Evolutionary conservation across 2,888 invertebrate genomes (phyloP).

Genomic region (Lycaena phlaeas): DNA sequence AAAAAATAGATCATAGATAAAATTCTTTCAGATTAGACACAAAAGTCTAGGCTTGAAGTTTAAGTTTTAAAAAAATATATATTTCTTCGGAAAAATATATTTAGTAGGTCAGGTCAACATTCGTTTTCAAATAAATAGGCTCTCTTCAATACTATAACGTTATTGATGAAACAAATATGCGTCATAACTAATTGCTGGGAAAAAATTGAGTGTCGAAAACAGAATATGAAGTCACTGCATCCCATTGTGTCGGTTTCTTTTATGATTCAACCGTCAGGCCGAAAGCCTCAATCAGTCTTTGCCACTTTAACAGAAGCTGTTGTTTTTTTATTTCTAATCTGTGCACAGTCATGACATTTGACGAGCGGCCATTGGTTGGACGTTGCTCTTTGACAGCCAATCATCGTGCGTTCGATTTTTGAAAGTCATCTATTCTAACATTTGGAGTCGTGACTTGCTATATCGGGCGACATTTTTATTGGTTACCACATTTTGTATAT

Average conservation of each 20-base stretch:
- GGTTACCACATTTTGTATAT: constrained; percentile 19
- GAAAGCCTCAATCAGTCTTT: constrained; percentile 16
- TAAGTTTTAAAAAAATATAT: too few species aligned
- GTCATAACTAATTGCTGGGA: constrained; percentile 8
- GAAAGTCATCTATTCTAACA: constrained; percentile 68
- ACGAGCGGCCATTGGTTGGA: constrained; percentile 65
- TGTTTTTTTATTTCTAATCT: constrained; percentile 48
- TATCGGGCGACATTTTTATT: constrained; percentile 24
- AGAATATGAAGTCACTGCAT: constrained; percentile 7
- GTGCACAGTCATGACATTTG: constrained; percentile 62
- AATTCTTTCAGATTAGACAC: constrained; percentile 3
- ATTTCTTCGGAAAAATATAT: neutral
- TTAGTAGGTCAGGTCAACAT: too few species aligned
- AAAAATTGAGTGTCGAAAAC: constrained; percentile 7
- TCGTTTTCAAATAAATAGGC: too few species aligned
- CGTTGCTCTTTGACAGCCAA: constrained; percentile 65
- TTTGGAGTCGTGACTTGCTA: constrained; percentile 50
- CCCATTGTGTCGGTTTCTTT: constrained; percentile 11
- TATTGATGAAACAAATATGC: constrained; percentile 3
- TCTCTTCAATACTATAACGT: too few species aligned
- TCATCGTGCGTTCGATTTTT: constrained; percentile 54
- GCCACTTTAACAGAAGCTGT: constrained; percentile 67
- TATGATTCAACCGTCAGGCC: constrained; percentile 20
- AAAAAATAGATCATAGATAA: neutral
- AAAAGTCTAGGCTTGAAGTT: too few species aligned